Base-by-base conservation (phyloP, 2,113 vertebrate genomes). In the Amphiprion ocellaris region DNA sequence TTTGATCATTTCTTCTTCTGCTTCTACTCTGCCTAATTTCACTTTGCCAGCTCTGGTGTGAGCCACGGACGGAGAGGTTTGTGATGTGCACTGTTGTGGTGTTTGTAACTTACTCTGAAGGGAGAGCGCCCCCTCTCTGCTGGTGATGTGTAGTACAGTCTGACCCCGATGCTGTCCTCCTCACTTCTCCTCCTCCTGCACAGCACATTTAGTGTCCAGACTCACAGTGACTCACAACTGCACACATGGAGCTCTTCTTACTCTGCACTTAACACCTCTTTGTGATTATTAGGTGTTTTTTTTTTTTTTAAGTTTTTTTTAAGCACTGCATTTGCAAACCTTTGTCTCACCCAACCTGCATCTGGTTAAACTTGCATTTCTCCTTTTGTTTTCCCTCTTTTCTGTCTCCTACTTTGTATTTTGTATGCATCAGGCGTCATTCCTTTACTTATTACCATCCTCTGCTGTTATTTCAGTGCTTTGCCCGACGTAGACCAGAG, bases 1-100 rank as follows among this genome's bases (percentile, higher is more conserved):
- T 66, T 11, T 79, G 21, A 83, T 53, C 9, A 7, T 62, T 81
- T 54, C 54, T 84, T 53, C 55, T 64, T 79, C 39, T 63, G 11
- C 75, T 37, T 54, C 64, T 47, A 2, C 52, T 67, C 60, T 56
- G 26, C 71, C 56, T 74, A 58, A 81, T 77, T 92, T 91, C 91
- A 91, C 89, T 92, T 94, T 37, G 53, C 94, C 94, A 97, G 95
- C 96, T 94, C 85, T 97, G 95, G 90, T 96, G 89, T 97, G 95
- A 96, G 94, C 90, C 79, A 92, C 87, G 95, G 92, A 87, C 14
- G 89, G 90, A 74, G 93, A 98, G 96, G 96, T 97, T 97, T 95
- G 96, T 96, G 91, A 75, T 39, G 66, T 79, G 59, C 79, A 41
- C 63, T 80, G 73, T 75, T 79, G 73, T 94, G 94, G 84, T 92